Evolutionary conservation across 1,140 invertebrate species (phyloP), one percentile per base, ranked within the genome.

Genomic region (Drosophila chauvacae): DNA sequence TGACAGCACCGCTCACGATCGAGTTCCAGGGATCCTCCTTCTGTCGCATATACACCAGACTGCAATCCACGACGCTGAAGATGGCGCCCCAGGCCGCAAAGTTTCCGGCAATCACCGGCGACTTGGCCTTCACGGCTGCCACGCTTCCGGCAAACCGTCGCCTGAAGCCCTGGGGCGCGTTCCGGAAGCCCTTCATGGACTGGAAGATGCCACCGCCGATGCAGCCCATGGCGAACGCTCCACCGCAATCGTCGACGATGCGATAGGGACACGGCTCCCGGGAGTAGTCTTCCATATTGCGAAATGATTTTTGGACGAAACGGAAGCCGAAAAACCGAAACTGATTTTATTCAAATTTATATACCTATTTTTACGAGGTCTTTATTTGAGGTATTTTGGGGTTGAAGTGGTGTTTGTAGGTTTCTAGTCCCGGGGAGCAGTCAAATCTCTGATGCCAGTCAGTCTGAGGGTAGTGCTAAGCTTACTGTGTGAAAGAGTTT

Each of bases 11-110:
- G 93, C 98, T 99, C 45, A 98, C 97, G 41, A 99, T 99, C 1
- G 98, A 99, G 93, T 98, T 99, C 97, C 98, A 99, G 0, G 98
- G 98, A 93, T 99, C 98, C 94, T 99, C 99, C 92, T 99, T 99
- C 93, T 98, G 96, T 51, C 98, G 93, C 51, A 99, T 93, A 87
- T 98, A 97, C 10, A 99, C 97, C 76, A 99, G 93, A 33, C 97
- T 96, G 93, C 99, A 99, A 92, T 99, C 99, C 74, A 99, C 98
- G n/a, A 97, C 97, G 30, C 98, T 99, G 92, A 99, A 99, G 93
- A 99, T 95, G 9, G 98, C 97, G 79, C 97, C 97, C 97, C 97
- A 98, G 35, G 98, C 95, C 1, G 97, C 97, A 94, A 98, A 98
- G 91, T 97, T 97, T 63, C 98, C 98, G 44, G 97, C 98, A 59